phyloP scores from a whole-genome alignment of 2,113 vertebrate genomes.

The Megaleporinus macrocephalus region DNA sequence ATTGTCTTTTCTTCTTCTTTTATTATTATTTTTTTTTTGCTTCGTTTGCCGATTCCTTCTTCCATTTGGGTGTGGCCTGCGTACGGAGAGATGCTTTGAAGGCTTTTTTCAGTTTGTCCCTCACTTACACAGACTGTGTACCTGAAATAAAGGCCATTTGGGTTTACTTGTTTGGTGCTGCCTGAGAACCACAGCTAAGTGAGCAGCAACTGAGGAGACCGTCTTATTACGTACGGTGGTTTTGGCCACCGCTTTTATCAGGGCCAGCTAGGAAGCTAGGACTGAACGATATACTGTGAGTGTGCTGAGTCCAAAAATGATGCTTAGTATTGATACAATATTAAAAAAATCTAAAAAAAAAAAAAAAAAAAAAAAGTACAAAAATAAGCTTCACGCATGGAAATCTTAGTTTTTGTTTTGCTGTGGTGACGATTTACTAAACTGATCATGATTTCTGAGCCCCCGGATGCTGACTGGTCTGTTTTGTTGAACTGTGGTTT shows the following conservation, averaged over 20 bases:
- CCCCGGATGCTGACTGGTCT: background rate
- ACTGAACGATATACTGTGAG: background rate
- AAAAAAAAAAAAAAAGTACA: too few relatives aligned
- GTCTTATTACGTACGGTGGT: background rate
- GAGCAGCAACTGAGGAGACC: background rate
- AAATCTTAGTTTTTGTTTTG: background rate
- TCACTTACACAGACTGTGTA: slow-evolving; percentile 21
- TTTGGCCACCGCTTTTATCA: background rate
- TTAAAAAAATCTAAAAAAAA: too few relatives aligned
- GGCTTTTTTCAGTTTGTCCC: slow-evolving; percentile 2
- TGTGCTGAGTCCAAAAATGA: background rate
- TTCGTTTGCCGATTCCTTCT: slow-evolving; percentile 19
- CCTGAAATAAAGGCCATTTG: slow-evolving; percentile 10
- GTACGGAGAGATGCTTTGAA: background rate
- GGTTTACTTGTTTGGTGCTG: background rate
- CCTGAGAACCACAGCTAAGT: background rate
- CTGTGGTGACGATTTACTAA: background rate
- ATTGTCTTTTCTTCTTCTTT: too few relatives aligned
- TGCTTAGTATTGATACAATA: too few relatives aligned
- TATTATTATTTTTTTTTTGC: slow-evolving; percentile 8
- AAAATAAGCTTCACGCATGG: too few relatives aligned
- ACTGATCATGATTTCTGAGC: background rate
- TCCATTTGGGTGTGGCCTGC: background rate
- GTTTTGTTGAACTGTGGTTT: background rate
- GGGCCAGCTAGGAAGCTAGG: background rate